Evolutionary conservation across 1,140 invertebrate genomes (phyloP).

Genomic region (Conus ventricosus): DNA sequence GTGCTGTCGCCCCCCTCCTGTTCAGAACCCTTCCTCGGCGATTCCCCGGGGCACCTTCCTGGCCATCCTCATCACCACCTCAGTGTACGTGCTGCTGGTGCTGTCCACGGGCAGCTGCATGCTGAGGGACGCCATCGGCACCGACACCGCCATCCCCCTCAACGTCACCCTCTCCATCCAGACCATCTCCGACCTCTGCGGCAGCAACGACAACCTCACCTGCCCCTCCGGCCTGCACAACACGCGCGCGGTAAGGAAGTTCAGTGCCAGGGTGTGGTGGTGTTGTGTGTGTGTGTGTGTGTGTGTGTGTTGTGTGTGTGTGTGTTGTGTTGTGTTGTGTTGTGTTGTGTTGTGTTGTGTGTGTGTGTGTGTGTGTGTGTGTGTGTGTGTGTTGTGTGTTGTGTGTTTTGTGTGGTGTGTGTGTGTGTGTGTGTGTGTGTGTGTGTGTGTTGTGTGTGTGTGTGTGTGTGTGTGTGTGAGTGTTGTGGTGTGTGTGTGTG

Average conservation of each 20-base stretch:
- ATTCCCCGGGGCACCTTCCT: slow-evolving; percentile 87
- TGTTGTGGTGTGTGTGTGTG: no score
- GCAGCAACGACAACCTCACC: slow-evolving; percentile 9
- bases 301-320: no score
- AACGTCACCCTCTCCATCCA: slow-evolving; percentile 31
- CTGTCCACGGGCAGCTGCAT: slow-evolving; percentile 82
- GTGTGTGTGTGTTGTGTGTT: no score
- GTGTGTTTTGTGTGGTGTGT: no score
- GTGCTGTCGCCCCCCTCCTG: background rate
- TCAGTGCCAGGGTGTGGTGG: no score
- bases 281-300: background rate
- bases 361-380: no score
- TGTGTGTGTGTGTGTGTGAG: no score
- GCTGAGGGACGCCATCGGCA: slow-evolving; percentile 82
- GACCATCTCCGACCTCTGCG: slow-evolving; percentile 3
- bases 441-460: no score
- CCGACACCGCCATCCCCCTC: background rate
- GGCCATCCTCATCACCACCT: slow-evolving; percentile 89
- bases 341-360: no score
- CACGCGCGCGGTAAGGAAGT: background rate
- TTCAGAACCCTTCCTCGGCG: slow-evolving; percentile 83
- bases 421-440: no score
- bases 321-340: no score
- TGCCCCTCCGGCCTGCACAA: slow-evolving; percentile 21
- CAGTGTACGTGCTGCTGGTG: slow-evolving; percentile 89